Evolutionary conservation across 1,140 invertebrate species (phyloP), one percentile per base, ranked within the genome.

Genomic region (Dolichoris vasculosae): DNA sequence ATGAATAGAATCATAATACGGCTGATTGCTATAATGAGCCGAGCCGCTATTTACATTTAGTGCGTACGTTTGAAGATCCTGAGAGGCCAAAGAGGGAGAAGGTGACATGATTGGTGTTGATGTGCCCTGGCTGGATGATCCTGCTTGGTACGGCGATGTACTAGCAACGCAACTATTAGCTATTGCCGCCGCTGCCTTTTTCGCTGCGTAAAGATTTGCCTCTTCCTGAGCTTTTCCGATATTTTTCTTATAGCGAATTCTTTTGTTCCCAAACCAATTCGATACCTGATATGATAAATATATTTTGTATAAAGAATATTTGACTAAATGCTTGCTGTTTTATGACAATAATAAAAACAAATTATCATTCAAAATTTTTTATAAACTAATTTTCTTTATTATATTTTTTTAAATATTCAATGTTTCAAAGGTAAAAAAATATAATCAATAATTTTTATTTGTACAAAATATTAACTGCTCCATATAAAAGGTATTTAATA

Each of bases 211-310:
- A 88, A 99, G 94, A 94, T 99, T 99, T 55, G 99, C 99, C 94
- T 99, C 99, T 94, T 99, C 99, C 93, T 99, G 99, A 82, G 99
- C 98, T 94, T 99, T 99, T 87, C 99, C 98, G 87, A 99, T 99
- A 93, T 99, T 99, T 94, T 99, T 99, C 96, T 99, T 99, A 94
- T 99, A 99, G 90, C 99, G 96, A 94, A 99, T 99, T 91, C 99
- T 96, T 93, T 99, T 99, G 94, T 99, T 99, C 87, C 99, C 99
- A 93, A 99, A 99, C 99, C 99, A 99, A 95, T 98, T 99, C 82
- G 97, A 98, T 82, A 99, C 97, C 96, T 98, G 95, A n/a, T 63
- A 8, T 51, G 20, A 69, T 20, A 69, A 48, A 55, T 55, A 15
- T 17, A 55, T 55, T 55, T 17, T 17, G 9, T 55, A 55, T 55